Conservation (phyloP, 2,797 vertebrate species). For the Poecilia gillii region DNA sequence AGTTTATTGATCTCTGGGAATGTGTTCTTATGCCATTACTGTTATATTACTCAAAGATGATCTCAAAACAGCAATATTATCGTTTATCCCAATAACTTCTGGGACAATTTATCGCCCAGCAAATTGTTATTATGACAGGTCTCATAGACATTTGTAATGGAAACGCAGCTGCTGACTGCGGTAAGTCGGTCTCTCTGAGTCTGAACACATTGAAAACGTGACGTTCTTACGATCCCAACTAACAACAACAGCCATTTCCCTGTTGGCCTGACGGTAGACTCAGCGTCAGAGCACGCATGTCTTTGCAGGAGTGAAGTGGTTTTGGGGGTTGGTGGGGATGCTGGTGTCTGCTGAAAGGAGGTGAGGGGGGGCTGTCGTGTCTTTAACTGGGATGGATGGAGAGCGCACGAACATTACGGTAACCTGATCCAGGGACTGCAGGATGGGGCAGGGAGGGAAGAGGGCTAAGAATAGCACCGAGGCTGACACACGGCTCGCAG, state of each 20-base stretch:
- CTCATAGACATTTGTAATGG: no score
- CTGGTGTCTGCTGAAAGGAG: neutral
- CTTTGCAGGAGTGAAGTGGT: slow-evolving; percentile 36
- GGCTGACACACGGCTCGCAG: slow-evolving; percentile 61
- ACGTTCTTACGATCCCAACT: slow-evolving; percentile 49
- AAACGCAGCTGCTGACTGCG: no score
- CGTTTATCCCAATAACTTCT: no score
- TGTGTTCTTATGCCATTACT: no score
- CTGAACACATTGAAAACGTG: slow-evolving; percentile 63
- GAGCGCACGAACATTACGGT: slow-evolving; percentile 61
- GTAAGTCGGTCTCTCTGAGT: neutral
- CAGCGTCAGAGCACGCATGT: slow-evolving; percentile 24
- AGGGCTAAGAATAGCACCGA: slow-evolving; percentile 74
- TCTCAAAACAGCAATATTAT: no score
- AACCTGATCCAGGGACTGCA: slow-evolving; percentile 78
- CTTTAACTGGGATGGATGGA: slow-evolving; percentile 40
- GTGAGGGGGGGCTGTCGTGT: slow-evolving; percentile 10
- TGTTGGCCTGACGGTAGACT: slow-evolving; percentile 46
- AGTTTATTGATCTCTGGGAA: no score
- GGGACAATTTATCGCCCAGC: no score
- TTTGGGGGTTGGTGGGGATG: slow-evolving; percentile 20
- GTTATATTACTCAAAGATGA: no score
- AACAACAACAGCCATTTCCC: slow-evolving; percentile 63
- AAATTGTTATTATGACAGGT: no score
- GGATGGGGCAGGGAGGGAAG: slow-evolving; percentile 68